phyloP scores from a whole-genome alignment of 2,888 invertebrate genomes.

The Blera fallax region DNA sequence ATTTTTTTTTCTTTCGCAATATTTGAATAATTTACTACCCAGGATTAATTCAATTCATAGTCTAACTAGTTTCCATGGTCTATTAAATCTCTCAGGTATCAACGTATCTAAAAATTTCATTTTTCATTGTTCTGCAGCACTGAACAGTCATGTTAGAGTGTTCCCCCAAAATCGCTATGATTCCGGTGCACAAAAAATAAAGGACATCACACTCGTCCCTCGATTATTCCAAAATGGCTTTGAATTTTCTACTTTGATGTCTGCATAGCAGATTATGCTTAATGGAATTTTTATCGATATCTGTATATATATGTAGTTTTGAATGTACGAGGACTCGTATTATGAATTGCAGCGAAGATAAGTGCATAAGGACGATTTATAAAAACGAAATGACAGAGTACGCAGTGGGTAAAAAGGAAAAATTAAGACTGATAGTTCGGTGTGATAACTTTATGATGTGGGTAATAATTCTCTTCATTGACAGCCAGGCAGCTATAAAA shows the following conservation, averaged over 20 bases:
- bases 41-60: constrained; percentile 29
- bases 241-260: constrained; percentile 41
- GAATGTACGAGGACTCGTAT: not conserved
- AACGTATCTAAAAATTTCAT: constrained; percentile 40
- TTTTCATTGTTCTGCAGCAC: constrained; percentile 60
- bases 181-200: not conserved
- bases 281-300: constrained; percentile 47
- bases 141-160: constrained; percentile 11
- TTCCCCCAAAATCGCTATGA: not conserved
- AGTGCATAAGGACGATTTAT: constrained; percentile 7
- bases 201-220: constrained; percentile 4
- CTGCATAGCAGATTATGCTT: constrained; percentile 44
- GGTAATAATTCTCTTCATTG: no score
- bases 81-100: constrained; percentile 50
- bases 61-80: constrained; percentile 60
- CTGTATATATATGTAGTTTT: not conserved
- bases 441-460: not conserved
- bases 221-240: constrained; percentile 42
- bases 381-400: constrained; percentile 17
- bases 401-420: not conserved
- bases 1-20: constrained; percentile 24
- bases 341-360: not conserved
- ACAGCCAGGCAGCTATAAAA: no score
- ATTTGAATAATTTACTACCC: constrained; percentile 64
- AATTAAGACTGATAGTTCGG: no score